Evolutionary conservation across 2,888 invertebrate genomes (phyloP).

Genomic region (Druceiella hillmani): DNA sequence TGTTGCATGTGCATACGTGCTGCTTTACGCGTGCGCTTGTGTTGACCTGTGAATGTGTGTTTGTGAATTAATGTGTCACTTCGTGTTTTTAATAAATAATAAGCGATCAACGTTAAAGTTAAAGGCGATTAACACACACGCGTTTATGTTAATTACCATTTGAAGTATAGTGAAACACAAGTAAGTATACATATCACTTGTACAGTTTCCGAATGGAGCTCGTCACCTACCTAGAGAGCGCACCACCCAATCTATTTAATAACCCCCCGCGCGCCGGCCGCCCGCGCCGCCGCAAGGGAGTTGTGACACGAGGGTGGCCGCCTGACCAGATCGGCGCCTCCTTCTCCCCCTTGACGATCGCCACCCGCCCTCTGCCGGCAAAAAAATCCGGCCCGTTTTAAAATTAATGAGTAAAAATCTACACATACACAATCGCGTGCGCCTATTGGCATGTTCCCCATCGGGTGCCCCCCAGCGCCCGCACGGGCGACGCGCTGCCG

Average conservation of each 20-base stretch:
- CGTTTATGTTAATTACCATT: too few species aligned
- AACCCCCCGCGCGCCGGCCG: conserved; percentile 35
- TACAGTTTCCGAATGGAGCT: background rate
- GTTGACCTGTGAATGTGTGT: too few species aligned
- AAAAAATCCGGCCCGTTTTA: conserved; percentile 57
- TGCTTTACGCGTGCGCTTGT: too few species aligned
- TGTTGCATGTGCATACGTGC: too few species aligned
- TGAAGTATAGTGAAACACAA: too few species aligned
- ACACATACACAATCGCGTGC: conserved; percentile 39
- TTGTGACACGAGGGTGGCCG: conserved; percentile 54
- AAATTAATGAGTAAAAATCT: conserved; percentile 57
- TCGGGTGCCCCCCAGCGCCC: conserved; percentile 26
- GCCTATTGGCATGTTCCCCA: conserved; percentile 15
- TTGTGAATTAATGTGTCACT: too few species aligned
- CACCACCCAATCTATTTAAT: conserved; percentile 58
- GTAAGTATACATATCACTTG: too few species aligned
- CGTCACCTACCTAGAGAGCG: conserved; percentile 53
- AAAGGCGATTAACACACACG: too few species aligned
- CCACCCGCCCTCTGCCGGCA: conserved; percentile 50
- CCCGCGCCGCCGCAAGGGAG: conserved; percentile 29
- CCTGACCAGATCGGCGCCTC: conserved; percentile 38
- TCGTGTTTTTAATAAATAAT: too few species aligned
- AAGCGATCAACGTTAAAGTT: too few species aligned
- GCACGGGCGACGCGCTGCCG: conserved; percentile 35
- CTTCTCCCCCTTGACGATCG: conserved; percentile 34